Evolutionary conservation across 2,113 vertebrate genomes (phyloP), one percentile per base, ranked within the genome.

Genomic region (Datnioides undecimradiatus): DNA sequence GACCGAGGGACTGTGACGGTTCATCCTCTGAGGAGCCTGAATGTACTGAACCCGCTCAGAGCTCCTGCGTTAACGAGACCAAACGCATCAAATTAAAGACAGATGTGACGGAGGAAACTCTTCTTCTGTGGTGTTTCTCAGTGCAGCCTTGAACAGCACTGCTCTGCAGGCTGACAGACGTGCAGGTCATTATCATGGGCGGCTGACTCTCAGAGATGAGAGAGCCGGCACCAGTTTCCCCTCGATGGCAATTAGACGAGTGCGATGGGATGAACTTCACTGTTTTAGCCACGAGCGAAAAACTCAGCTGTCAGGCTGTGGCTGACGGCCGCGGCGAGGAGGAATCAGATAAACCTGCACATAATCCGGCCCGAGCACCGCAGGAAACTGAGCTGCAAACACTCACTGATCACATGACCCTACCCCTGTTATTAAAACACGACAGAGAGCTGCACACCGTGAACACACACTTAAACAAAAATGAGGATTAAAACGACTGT

Each of bases 211-310:
- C 76, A 38, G 54, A 84, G 80, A 80, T 82, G 73, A 82, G 63
- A 87, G 71, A 71, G 52, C 23, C 43, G 57, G 48, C 76, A 78
- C 70, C 79, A 25, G 23, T 90, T 93, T 88, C 90, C 93, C 81
- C 85, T 89, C 87, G 90, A 88, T 72, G 88, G 83, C 88, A 93
- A 93, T 94, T 93, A 93, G 86, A 64, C 63, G 75, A 77, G 71
- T 69, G 76, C 84, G 80, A 88, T 79, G 87, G 92, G 87, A 93
- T 93, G 84, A 93, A 93, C 89, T 91, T 89, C 82, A 73, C 73
- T 84, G 86, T 87, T 92, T 88, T 90, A 78, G 91, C 92, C 90
- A 85, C 88, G 76, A 93, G 91, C 92, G 51, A 88, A 90, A 87
- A 93, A 88, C 84, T 89, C 74, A 80, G 78, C 85, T 86, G 84